phyloP scores from a whole-genome alignment of 1,140 invertebrate genomes.

The Leptopilina boulardi region DNA sequence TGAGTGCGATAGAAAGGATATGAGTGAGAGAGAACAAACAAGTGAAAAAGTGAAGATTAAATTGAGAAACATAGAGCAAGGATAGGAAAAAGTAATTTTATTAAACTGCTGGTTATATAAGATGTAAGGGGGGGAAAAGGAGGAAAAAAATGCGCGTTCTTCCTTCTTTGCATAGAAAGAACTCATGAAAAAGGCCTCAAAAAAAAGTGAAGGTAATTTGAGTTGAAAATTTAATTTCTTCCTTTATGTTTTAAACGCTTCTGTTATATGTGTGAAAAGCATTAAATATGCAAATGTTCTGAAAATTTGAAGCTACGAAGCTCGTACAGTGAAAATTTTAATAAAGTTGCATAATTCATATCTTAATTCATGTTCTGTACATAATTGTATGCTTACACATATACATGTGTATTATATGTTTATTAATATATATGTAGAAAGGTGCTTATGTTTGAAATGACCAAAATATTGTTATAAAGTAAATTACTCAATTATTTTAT shows the following conservation, averaged over 20 bases:
- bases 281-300: slow-evolving; percentile 5
- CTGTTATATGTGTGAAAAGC: not conserved
- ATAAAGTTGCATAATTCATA: slow-evolving; percentile 1
- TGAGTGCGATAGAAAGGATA: not conserved
- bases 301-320: not conserved
- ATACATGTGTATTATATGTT: not conserved
- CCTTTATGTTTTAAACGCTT: slow-evolving; percentile 15
- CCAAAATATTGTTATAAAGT: not conserved
- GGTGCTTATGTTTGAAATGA: too few species aligned
- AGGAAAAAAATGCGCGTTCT: not conserved
- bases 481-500: not conserved
- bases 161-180: slow-evolving; percentile 1
- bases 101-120: not conserved
- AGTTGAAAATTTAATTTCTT: slow-evolving; percentile 12
- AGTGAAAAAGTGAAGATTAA: not conserved
- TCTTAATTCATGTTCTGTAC: slow-evolving; percentile 3
- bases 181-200: not conserved
- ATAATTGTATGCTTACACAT: not conserved
- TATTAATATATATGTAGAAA: not conserved
- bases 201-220: not conserved
- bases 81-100: not conserved
- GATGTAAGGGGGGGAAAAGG: not conserved
- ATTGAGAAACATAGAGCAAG: too few species aligned
- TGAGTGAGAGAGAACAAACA: not conserved
- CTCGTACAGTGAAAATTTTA: not conserved